Percentiles rank a stretch among this genome's conserved stretches.
phyloP scores from a whole-genome alignment of 2,888 invertebrate species.

The Ariolimax columbianus region DNA sequence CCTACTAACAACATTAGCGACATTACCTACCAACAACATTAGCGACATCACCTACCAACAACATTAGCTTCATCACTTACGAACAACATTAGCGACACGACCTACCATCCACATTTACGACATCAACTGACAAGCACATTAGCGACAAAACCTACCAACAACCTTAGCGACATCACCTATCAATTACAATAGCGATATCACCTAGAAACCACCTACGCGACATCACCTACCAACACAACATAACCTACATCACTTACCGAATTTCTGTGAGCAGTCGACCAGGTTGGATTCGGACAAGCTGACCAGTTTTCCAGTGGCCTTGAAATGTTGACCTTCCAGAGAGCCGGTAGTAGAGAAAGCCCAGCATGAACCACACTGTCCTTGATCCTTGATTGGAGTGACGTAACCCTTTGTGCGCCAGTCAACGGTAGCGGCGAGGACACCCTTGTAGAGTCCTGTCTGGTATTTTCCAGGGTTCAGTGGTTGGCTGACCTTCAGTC shows the following conservation, averaged over 20 bases:
- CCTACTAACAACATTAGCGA: no score
- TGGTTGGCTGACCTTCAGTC: background rate
- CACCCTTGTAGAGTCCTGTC: constrained; percentile 16
- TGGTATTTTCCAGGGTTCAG: constrained; percentile 16
- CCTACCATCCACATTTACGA: no score
- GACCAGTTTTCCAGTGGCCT: constrained; percentile 82
- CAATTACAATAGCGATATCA: no score
- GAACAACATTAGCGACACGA: no score
- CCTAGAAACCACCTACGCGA: no score
- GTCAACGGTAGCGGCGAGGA: constrained; percentile 27
- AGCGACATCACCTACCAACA: no score
- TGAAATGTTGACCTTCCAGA: constrained; percentile 64
- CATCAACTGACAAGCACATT: no score
- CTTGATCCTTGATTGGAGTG: constrained; percentile 42
- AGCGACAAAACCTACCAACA: no score
- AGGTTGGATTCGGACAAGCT: constrained; percentile 78
- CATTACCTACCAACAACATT: no score
- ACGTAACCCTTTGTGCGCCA: constrained; percentile 46
- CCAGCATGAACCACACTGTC: constrained; percentile 46
- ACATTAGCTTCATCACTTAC: no score
- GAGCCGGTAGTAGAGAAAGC: constrained; percentile 33
- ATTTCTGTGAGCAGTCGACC: constrained; percentile 76
- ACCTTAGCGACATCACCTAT: no score
- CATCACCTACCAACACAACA: no score
- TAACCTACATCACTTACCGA: background rate